A percentile compares a stretch with the other conserved stretches of the same genome.
phyloP scores from a whole-genome alignment of 2,888 invertebrate genomes.

The Callyntrura sp. region DNA sequence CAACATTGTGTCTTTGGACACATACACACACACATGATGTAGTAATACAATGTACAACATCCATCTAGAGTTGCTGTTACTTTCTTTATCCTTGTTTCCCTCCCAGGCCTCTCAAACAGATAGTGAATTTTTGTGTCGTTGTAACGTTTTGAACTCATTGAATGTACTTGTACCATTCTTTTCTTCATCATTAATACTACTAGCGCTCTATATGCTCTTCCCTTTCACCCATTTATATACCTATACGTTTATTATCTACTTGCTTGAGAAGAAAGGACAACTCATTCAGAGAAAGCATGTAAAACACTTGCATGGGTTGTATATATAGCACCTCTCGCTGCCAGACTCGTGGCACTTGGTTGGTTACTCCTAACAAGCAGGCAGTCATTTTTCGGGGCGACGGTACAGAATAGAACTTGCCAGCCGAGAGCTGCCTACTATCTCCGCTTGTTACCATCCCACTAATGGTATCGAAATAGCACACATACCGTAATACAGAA shows the following conservation, averaged over 20 bases:
- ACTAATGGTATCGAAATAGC: constrained; percentile 33
- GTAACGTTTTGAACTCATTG: constrained; percentile 40
- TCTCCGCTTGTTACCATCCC: constrained; percentile 59
- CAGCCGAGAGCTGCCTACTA: constrained; percentile 41
- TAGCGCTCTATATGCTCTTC: background rate
- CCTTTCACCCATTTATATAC: background rate
- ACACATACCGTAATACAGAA: background rate
- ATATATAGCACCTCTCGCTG: constrained; percentile 35
- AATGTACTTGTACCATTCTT: background rate
- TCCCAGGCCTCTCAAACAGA: constrained; percentile 42
- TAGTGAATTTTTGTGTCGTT: constrained; percentile 5
- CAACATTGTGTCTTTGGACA: constrained; percentile 15
- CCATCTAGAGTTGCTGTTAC: constrained; percentile 18
- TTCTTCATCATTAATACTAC: background rate
- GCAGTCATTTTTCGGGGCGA: constrained; percentile 35
- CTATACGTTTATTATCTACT: background rate
- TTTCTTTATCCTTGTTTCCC: constrained; percentile 41
- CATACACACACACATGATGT: constrained; percentile 22
- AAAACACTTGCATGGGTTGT: background rate
- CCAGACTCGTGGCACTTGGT: constrained; percentile 29
- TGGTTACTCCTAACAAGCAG: background rate
- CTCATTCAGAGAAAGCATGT: constrained; percentile 8
- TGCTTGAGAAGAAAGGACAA: background rate
- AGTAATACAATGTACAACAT: background rate
- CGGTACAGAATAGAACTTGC: constrained; percentile 54